These are phyloP conservation scores for Neodontobutis hainanensis DNA, from an alignment of 2,113 vertebrate genomes.

Conservation along the genomic window DNA sequence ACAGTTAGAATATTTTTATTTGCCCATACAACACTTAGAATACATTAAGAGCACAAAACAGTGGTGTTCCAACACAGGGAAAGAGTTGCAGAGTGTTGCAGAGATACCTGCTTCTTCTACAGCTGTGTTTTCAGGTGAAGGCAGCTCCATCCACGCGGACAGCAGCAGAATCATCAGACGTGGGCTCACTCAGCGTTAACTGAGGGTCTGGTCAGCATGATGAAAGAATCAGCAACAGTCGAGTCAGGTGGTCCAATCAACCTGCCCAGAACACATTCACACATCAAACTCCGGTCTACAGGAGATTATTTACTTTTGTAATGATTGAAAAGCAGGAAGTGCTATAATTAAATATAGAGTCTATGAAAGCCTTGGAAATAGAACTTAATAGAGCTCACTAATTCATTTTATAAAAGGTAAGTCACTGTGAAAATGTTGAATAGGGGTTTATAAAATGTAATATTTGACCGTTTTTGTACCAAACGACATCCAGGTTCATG, in stretches of 20 bases:
- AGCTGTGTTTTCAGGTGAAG: no score
- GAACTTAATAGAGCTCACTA: no score
- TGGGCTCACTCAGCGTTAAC: slow-evolving; percentile 25
- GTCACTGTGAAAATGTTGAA: not conserved
- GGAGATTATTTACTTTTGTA: no score
- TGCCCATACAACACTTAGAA: no score
- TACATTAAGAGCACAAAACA: not conserved
- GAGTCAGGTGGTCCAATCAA: slow-evolving; percentile 23
- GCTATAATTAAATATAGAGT: no score
- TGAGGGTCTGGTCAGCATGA: slow-evolving; percentile 33
- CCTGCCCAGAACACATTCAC: no score
- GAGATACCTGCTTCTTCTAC: slow-evolving; percentile 17
- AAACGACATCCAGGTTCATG: not conserved
- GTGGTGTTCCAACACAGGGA: not conserved
- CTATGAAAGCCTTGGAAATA: no score
- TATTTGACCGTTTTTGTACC: not conserved
- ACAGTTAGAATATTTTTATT: no score
- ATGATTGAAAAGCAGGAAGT: no score
- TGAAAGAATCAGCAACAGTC: slow-evolving; percentile 54
- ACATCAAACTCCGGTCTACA: no score
- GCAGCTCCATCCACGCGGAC: not conserved
- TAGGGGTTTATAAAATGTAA: not conserved
- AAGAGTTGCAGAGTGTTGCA: slow-evolving; percentile 9
- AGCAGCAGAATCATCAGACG: slow-evolving; percentile 19
- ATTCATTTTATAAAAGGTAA: not conserved